Evolutionary conservation across 2,888 invertebrate genomes (phyloP).

Genomic region (Eristalis pertinax): DNA sequence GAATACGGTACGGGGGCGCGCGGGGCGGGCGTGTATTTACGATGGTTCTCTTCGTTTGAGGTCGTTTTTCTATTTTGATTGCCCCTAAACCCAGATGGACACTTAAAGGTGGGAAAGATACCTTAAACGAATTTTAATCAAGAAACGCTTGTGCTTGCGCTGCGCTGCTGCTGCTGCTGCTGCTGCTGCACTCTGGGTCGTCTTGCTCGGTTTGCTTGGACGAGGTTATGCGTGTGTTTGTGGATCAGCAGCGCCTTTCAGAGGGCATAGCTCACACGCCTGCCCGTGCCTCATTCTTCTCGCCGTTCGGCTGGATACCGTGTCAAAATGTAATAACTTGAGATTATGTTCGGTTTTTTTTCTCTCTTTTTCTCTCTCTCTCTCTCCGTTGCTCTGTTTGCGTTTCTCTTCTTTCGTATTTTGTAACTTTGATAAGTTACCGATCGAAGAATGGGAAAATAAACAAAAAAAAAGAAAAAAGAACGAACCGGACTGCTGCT

Average conservation of each 20-base stretch:
- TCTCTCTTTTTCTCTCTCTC: not conserved
- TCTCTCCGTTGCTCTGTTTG: not conserved
- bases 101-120: not conserved
- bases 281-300: too few relatives aligned
- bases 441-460: not conserved
- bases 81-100: not conserved
- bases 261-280: too few relatives aligned
- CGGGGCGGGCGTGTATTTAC: not conserved
- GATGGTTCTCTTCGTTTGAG: not conserved
- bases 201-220: not conserved
- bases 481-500: too few relatives aligned
- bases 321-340: slow-evolving; percentile 17
- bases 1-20: too few relatives aligned
- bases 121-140: not conserved
- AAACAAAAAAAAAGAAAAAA: not conserved
- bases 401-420: too few relatives aligned
- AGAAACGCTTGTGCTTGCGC: not conserved
- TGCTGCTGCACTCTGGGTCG: not conserved
- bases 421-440: not conserved
- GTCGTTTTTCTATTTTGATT: not conserved
- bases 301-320: not conserved
- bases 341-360: not conserved
- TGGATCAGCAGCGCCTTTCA: too few relatives aligned
- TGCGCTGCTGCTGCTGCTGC: too few relatives aligned
- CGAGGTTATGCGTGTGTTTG: too few relatives aligned